phyloP scores from a whole-genome alignment of 2,888 invertebrate species.

The Rapana venosa region DNA sequence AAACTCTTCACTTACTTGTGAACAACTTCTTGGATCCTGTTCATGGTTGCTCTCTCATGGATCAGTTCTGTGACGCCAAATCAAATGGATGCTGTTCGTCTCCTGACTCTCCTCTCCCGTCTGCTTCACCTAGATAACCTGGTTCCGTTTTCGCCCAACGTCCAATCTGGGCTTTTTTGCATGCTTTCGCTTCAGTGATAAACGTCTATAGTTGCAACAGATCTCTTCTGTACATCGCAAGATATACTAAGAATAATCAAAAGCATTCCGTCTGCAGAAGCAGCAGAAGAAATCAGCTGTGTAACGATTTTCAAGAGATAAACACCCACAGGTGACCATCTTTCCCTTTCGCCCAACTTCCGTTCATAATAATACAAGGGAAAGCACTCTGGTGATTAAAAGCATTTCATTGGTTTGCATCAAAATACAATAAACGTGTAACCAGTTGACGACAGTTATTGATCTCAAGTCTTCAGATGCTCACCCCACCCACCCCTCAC shows the following conservation, averaged over 20 bases:
- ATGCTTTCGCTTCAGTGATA: neutral
- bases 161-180: neutral
- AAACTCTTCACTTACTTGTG: slow-evolving; percentile 38
- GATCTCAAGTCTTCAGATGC: no score
- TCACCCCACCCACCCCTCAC: no score
- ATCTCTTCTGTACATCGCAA: neutral
- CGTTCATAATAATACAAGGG: slow-evolving; percentile 23
- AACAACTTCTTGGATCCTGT: slow-evolving; percentile 44
- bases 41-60: slow-evolving; percentile 27
- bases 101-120: neutral
- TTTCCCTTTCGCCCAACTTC: neutral
- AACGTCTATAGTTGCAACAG: neutral
- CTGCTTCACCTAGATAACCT: neutral
- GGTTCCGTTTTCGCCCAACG: neutral
- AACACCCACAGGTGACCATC: neutral
- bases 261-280: neutral
- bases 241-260: neutral
- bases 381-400: neutral
- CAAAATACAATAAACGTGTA: no score
- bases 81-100: neutral
- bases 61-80: neutral
- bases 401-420: neutral
- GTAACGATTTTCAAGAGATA: slow-evolving; percentile 12
- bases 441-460: no score
- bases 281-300: slow-evolving; percentile 11